phyloP scores from a whole-genome alignment of 1,140 invertebrate species.

The Antheraea pernyi region DNA sequence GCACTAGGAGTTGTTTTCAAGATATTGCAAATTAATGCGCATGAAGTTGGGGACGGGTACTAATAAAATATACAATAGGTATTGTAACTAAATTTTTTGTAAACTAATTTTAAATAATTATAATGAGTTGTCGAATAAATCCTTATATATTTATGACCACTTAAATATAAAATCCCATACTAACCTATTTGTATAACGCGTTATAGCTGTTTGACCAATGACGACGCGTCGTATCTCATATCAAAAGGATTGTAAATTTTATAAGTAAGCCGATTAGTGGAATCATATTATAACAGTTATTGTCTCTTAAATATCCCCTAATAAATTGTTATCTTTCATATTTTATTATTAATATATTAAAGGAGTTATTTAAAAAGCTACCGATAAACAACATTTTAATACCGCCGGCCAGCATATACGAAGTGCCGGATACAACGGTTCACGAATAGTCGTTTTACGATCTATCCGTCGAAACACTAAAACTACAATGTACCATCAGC shows the following conservation, averaged over 20 bases:
- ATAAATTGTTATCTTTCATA: conserved; percentile 10
- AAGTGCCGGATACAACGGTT: conserved; percentile 17
- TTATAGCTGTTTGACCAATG: conserved; percentile 10
- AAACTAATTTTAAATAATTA: conserved; percentile 13
- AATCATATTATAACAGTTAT: conserved; percentile 14
- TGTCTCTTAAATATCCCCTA: conserved; percentile 4
- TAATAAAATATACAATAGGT: too few relatives aligned
- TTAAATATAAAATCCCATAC: conserved; percentile 12
- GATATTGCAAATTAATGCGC: too few relatives aligned
- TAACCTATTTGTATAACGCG: conserved; percentile 8
- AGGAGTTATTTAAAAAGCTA: neutral
- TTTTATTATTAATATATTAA: neutral
- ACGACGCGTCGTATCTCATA: conserved; percentile 4
- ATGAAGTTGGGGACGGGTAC: too few relatives aligned
- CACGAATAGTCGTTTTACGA: conserved; percentile 49
- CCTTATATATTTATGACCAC: conserved; percentile 6
- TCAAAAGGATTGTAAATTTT: conserved; percentile 13
- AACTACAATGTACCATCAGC: conserved; percentile 42
- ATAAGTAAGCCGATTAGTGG: conserved; percentile 6
- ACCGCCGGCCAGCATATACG: conserved; percentile 10
- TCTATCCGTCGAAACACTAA: conserved; percentile 36
- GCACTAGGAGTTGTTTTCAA: too few relatives aligned
- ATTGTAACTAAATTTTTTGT: neutral
- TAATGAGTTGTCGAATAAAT: conserved; percentile 7
- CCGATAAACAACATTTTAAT: conserved; percentile 21